Percentiles rank a stretch among this genome's conserved stretches.
Evolutionary conservation across 2,113 vertebrate species (phyloP).

Genomic region (Sorex araneus): DNA sequence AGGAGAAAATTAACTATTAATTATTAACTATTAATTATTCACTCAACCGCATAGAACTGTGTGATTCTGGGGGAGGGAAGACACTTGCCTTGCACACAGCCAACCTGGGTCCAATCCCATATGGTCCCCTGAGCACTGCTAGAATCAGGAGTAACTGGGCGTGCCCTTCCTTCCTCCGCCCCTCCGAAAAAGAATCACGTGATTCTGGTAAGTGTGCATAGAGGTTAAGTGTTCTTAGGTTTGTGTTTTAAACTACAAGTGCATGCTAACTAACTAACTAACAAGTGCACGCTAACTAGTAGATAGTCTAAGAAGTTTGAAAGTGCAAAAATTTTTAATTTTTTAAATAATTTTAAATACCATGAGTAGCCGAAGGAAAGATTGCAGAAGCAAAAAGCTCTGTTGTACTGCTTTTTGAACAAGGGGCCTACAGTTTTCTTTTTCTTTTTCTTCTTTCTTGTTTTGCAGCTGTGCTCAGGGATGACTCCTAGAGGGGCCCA

Average conservation of each 20-base stretch:
- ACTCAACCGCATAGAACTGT: not conserved
- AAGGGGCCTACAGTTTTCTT: not conserved
- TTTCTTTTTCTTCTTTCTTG: no score
- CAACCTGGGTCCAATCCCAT: no score
- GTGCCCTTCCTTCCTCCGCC: no score
- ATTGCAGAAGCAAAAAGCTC: not conserved
- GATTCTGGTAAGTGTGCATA: not conserved
- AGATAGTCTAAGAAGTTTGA: no score
- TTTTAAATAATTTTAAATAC: not conserved
- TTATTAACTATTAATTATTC: not conserved
- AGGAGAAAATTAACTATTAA: conserved; percentile 13
- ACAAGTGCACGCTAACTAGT: not conserved
- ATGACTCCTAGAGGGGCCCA: no score
- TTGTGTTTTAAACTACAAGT: not conserved
- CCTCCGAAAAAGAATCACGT: not conserved
- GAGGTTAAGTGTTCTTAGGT: not conserved
- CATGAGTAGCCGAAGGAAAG: not conserved
- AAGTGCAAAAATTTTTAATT: no score
- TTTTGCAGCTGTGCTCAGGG: no score
- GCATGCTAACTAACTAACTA: not conserved
- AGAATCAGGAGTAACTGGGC: no score
- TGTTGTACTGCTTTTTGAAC: not conserved
- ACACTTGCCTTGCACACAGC: no score
- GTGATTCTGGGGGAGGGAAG: no score
- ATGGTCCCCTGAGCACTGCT: no score